These are phyloP conservation scores for Hippocampus barbouri DNA, from an alignment of 2,113 vertebrate species.

Conservation along the genomic window DNA sequence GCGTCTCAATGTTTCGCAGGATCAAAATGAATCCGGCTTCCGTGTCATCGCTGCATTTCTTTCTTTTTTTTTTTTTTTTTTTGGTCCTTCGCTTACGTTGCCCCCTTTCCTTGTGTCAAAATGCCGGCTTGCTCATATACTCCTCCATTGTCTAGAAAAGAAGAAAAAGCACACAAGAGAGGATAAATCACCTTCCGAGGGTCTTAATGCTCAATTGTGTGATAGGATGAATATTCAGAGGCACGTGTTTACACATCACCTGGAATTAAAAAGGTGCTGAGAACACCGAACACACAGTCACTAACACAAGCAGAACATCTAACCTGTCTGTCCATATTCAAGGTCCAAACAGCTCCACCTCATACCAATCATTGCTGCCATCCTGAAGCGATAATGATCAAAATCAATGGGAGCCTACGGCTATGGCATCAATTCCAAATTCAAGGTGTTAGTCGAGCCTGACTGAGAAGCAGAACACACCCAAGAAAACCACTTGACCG, in stretches of 20 bases:
- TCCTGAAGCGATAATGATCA: constrained; percentile 70
- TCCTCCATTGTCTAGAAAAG: constrained; percentile 73
- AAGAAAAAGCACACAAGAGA: constrained; percentile 15
- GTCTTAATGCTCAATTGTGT: neutral
- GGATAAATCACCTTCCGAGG: neutral
- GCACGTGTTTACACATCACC: constrained; percentile 40
- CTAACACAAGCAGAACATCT: constrained; percentile 69
- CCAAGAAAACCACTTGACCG: constrained; percentile 39
- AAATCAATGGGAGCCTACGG: constrained; percentile 62
- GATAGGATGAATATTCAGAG: constrained; percentile 28
- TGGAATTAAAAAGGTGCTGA: constrained; percentile 35
- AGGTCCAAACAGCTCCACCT: constrained; percentile 75
- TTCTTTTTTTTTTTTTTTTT: too few species aligned
- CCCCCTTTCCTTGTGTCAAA: constrained; percentile 55
- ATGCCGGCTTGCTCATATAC: constrained; percentile 79
- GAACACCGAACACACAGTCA: constrained; percentile 46
- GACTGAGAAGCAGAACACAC: constrained; percentile 50
- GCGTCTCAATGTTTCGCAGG: constrained; percentile 6
- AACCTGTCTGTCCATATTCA: constrained; percentile 75
- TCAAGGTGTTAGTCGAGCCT: constrained; percentile 56
- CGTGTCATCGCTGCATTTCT: constrained; percentile 15
- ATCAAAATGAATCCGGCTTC: constrained; percentile 7
- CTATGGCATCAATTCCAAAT: constrained; percentile 42
- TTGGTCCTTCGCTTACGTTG: neutral
- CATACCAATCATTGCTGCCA: constrained; percentile 72